A percentile compares a stretch with the other conserved stretches of the same genome.
phyloP scores from a whole-genome alignment of 2,797 vertebrate species.

The Fistularia commersonii region DNA sequence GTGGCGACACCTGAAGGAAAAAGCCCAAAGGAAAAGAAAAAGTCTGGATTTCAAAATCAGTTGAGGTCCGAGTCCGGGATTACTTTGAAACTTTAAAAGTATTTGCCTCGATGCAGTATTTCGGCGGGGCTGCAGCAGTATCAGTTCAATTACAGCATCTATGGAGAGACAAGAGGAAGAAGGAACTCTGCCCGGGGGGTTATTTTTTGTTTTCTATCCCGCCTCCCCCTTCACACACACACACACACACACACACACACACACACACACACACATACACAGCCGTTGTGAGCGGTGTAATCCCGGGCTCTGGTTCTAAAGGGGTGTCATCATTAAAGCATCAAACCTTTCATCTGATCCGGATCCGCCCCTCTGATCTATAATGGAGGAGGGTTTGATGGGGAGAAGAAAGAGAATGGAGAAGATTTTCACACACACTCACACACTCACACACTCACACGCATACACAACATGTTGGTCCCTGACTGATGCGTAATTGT shows the following conservation, averaged over 20 bases:
- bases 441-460: neutral
- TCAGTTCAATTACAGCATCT: slow-evolving; percentile 56
- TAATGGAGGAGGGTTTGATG: slow-evolving; percentile 62
- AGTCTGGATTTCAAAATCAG: too few species aligned
- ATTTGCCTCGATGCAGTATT: too few species aligned
- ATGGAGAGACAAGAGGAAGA: slow-evolving; percentile 41
- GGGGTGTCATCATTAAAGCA: slow-evolving; percentile 70
- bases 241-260: too few species aligned
- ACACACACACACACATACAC: too few species aligned
- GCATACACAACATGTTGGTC: too few species aligned
- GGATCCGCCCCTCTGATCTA: slow-evolving; percentile 71
- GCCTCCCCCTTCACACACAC: too few species aligned
- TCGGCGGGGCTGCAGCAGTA: slow-evolving; percentile 37
- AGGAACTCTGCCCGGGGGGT: slow-evolving; percentile 54
- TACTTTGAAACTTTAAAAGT: too few species aligned
- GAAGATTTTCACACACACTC: slow-evolving; percentile 4
- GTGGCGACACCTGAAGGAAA: too few species aligned
- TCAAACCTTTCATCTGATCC: slow-evolving; percentile 66
- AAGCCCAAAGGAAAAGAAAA: too few species aligned
- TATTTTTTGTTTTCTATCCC: slow-evolving; percentile 33
- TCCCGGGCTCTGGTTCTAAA: slow-evolving; percentile 30
- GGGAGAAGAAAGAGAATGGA: slow-evolving; percentile 16
- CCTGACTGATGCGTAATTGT: too few species aligned
- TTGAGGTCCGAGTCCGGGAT: too few species aligned
- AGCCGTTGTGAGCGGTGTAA: slow-evolving; percentile 24